Percentiles rank a stretch among this genome's conserved stretches.
These are phyloP conservation scores for Agrochola lychnidis DNA, from an alignment of 2,888 invertebrate species.

Conservation along the genomic window DNA sequence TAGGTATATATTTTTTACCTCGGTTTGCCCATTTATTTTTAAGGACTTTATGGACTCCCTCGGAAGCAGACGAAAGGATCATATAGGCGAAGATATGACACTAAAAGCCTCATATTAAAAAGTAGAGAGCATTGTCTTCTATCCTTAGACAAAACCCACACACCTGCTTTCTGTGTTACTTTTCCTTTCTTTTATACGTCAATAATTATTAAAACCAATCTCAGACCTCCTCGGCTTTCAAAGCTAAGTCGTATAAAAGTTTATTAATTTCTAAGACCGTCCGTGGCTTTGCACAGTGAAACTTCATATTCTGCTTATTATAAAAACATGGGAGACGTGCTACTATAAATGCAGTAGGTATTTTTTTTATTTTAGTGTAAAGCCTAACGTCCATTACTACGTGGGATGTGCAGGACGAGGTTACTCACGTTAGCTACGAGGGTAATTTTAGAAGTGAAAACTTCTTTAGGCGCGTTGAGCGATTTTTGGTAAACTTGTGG, in stretches of 20 bases:
- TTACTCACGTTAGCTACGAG: no score
- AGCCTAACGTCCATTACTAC: no score
- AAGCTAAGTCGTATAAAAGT: slow-evolving; percentile 40
- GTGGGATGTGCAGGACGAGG: background rate
- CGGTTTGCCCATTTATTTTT: background rate
- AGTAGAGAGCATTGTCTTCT: background rate
- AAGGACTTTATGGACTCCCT: background rate
- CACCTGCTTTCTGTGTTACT: background rate
- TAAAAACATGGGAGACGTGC: slow-evolving; percentile 26
- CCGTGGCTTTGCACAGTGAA: slow-evolving; percentile 36
- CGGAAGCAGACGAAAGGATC: background rate
- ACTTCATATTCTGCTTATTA: slow-evolving; percentile 34
- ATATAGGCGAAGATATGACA: background rate
- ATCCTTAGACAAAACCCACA: background rate
- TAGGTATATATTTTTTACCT: background rate
- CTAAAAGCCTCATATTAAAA: background rate
- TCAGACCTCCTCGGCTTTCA: slow-evolving; percentile 11
- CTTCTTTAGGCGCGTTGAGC: no score
- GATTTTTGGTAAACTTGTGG: no score
- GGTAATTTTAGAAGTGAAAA: no score
- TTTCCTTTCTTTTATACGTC: background rate
- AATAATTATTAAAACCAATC: slow-evolving; percentile 36
- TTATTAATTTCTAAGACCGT: slow-evolving; percentile 34
- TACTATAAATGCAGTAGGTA: background rate
- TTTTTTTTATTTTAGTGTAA: background rate